A percentile compares a stretch with the other conserved stretches of the same genome.
phyloP scores from a whole-genome alignment of 2,888 invertebrate species.

The Auanema sp. region DNA sequence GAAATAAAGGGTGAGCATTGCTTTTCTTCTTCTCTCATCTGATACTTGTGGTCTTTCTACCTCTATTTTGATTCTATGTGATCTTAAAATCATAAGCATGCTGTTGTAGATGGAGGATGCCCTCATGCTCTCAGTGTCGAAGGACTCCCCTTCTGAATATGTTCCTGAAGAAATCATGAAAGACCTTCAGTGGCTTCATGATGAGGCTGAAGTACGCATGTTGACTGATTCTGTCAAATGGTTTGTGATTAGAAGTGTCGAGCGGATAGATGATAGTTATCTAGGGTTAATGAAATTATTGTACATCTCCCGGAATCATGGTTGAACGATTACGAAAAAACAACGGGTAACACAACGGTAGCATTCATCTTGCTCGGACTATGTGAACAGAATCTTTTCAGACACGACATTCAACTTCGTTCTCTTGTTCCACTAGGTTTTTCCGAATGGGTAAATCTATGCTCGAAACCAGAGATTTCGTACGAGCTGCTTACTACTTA shows the following conservation, averaged over 20 bases:
- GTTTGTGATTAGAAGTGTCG: constrained; percentile 46
- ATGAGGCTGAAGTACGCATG: constrained; percentile 43
- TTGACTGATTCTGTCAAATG: constrained; percentile 27
- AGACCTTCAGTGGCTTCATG: constrained; percentile 50
- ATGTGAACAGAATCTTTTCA: background rate
- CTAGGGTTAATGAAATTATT: constrained; percentile 20
- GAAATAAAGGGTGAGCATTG: no score
- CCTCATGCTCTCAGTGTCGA: no score
- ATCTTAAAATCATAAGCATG: no score
- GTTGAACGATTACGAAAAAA: constrained; percentile 1
- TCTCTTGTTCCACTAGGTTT: constrained; percentile 1
- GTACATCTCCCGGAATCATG: constrained; percentile 10
- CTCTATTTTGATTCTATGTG: no score
- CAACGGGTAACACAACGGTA: background rate
- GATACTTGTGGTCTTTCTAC: no score
- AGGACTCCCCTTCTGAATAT: no score
- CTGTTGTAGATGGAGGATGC: no score
- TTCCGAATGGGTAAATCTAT: constrained; percentile 22
- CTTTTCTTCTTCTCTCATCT: no score
- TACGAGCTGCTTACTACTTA: constrained; percentile 70
- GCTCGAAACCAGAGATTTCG: constrained; percentile 37
- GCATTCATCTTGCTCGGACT: background rate
- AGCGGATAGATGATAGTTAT: background rate
- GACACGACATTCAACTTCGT: background rate
- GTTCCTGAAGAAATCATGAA: no score